Evolutionary conservation across 2,888 invertebrate genomes (phyloP).

Genomic region (Caenorhabditis wallacei): DNA sequence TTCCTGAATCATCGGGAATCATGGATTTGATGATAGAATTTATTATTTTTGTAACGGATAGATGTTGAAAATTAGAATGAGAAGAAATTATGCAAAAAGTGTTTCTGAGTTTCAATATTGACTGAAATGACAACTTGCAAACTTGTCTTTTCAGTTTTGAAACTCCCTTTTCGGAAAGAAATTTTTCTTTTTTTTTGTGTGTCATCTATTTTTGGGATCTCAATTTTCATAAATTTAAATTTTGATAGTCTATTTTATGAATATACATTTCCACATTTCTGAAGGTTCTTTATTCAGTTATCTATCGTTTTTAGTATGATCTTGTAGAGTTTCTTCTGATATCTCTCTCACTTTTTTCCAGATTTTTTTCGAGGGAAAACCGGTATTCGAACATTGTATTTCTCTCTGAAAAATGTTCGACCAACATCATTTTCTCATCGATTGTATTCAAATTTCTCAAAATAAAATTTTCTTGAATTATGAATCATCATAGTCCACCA

Average conservation of each 20-base stretch:
- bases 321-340: too few relatives aligned
- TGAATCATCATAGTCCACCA: neutral
- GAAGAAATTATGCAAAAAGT: too few relatives aligned
- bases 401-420: too few relatives aligned
- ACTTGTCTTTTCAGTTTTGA: neutral
- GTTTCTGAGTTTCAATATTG: conserved; percentile 1
- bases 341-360: too few relatives aligned
- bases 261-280: neutral
- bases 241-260: conserved; percentile 2
- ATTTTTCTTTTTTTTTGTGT: neutral
- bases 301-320: too few relatives aligned
- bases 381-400: too few relatives aligned
- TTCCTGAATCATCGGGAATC: neutral
- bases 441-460: neutral
- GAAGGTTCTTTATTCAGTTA: too few relatives aligned
- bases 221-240: neutral
- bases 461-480: neutral
- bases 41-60: neutral
- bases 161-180: neutral
- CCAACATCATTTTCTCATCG: neutral
- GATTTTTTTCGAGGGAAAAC: too few relatives aligned
- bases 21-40: conserved; percentile 38
- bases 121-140: neutral
- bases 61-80: conserved; percentile 7
- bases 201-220: neutral